Evolutionary conservation across 2,888 invertebrate genomes (phyloP).

Genomic region (Ichneumoninae sp.): DNA sequence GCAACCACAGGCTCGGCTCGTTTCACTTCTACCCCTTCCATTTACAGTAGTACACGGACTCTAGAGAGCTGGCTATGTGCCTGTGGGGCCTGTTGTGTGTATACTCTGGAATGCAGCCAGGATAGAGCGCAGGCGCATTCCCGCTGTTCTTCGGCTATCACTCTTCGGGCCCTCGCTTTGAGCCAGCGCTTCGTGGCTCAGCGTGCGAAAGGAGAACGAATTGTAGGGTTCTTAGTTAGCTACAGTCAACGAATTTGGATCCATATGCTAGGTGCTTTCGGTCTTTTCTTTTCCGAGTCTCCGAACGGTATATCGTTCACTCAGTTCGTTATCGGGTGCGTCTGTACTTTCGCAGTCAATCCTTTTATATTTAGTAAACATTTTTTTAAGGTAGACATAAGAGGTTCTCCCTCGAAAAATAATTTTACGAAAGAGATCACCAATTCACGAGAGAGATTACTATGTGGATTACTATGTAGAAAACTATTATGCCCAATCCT

Average conservation of each 20-base stretch:
- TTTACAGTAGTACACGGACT: background rate
- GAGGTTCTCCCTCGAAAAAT: too few species aligned
- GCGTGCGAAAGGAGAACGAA: background rate
- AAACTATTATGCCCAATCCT: too few species aligned
- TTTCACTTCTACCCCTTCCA: constrained; percentile 58
- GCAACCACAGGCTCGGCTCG: constrained; percentile 61
- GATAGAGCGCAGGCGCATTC: constrained; percentile 25
- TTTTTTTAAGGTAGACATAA: too few species aligned
- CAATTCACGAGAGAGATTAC: too few species aligned
- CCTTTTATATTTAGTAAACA: too few species aligned
- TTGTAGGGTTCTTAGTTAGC: background rate
- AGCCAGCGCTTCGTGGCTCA: background rate
- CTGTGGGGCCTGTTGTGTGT: background rate
- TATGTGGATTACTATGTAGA: too few species aligned
- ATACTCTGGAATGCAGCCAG: constrained; percentile 1
- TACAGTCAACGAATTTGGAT: background rate
- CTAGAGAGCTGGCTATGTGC: background rate
- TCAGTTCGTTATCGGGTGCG: background rate
- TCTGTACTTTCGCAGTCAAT: too few species aligned
- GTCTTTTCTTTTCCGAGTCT: background rate
- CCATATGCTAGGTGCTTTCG: background rate
- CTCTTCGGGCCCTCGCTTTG: constrained; percentile 1
- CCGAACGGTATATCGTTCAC: background rate
- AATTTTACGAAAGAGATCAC: too few species aligned
- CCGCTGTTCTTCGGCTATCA: constrained; percentile 9